Conservation (phyloP, 2,797 vertebrate species). For the Lindbergichthys nudifrons region DNA sequence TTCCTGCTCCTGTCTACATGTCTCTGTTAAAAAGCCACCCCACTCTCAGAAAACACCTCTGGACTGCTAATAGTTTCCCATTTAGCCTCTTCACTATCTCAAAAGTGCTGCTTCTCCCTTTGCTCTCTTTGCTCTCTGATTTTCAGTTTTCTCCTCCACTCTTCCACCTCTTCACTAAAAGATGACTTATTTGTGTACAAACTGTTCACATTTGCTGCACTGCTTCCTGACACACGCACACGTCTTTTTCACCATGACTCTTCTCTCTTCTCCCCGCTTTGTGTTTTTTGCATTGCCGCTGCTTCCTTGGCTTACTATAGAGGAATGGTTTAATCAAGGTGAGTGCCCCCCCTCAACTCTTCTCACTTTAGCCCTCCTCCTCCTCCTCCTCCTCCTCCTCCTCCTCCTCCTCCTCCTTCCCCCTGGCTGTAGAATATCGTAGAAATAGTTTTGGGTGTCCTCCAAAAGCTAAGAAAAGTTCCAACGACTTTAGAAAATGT, state of each 20-base stretch:
- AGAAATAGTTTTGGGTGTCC: slow-evolving; percentile 58
- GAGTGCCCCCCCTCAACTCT: slow-evolving; percentile 80
- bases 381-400: neutral
- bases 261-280: slow-evolving; percentile 80
- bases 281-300: slow-evolving; percentile 87
- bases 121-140: slow-evolving; percentile 9
- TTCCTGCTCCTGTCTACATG: slow-evolving; percentile 6
- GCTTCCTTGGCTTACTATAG: slow-evolving; percentile 91
- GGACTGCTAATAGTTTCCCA: slow-evolving; percentile 51
- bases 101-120: neutral
- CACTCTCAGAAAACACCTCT: slow-evolving; percentile 34
- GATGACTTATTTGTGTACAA: slow-evolving; percentile 41
- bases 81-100: slow-evolving; percentile 24
- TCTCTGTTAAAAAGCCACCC: slow-evolving; percentile 29
- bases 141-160: neutral
- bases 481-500: slow-evolving; percentile 41
- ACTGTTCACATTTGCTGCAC: slow-evolving; percentile 55
- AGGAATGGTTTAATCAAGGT: slow-evolving; percentile 99
- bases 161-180: slow-evolving; percentile 18
- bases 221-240: slow-evolving; percentile 57
- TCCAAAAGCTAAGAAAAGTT: slow-evolving; percentile 58
- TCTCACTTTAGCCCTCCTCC: slow-evolving; percentile 26
- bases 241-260: slow-evolving; percentile 79
- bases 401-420: slow-evolving; percentile 1
- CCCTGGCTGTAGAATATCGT: slow-evolving; percentile 59